Base-by-base conservation (phyloP, 1,140 invertebrate genomes). In the Drosophila lacteicornis region DNA sequence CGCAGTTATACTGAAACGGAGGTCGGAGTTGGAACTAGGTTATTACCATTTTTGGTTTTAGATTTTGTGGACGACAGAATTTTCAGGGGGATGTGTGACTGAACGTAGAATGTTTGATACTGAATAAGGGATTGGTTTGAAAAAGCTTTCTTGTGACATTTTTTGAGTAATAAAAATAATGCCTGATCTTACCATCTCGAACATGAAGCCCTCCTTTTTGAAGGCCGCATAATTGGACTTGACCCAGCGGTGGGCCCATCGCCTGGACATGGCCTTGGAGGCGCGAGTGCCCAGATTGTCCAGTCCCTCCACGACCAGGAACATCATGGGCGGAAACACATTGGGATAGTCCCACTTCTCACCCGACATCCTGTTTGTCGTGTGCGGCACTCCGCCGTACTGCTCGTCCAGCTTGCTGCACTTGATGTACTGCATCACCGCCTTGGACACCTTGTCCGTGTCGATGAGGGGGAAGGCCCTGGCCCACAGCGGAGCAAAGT, bases 281-380 rank as follows among this genome's bases (percentile, higher is more conserved):
- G 94, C 94, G 0, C 94, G 91, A 42, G 96, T 94, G 0, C 94
- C 94, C 3, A 96, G 95, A 53, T 95, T 94, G 27, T 96, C 94
- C 5, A 99, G 92, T 0, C 97, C 96, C 80, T 96, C 95, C 36
- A 98, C 95, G 30, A 97, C 93, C 15, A 98, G 95, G 82, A 97
- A 95, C 79, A 98, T 97, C 9, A 98, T 93, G 0, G 98, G 97
- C 1, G 97, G 96, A 97, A 97, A 99, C 0, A 97, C 97, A 91
- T 99, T 98, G 0, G 98, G 98, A 79, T 96, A 98, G 93, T 99
- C 98, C 98, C 98, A 99, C 86, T 98, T 97, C 91, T 98, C 97
- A 6, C 96, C 96, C 0, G 97, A 96, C 22, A 96, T 94, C 79
- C 95, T 73, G 19, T 74, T 94, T 8, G 97, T 92, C 0, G 97